Evolutionary conservation across 2,888 invertebrate genomes (phyloP), one percentile per base, ranked within the genome.

Genomic region (Pristionchus entomophagus): DNA sequence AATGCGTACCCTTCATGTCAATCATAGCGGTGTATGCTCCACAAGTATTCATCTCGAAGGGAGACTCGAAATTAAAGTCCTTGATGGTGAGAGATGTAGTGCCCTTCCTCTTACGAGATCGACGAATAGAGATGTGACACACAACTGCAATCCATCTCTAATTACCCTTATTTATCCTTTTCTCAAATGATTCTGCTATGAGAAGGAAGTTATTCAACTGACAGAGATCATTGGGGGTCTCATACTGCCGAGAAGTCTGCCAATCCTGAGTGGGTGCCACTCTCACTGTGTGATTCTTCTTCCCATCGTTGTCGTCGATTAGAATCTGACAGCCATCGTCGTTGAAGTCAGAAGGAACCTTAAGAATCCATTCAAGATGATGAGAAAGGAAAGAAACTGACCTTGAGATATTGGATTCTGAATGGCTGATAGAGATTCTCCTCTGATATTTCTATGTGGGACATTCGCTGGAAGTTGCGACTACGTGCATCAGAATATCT

Each of bases 391-490:
- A 14, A 45, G 45, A 14, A 45, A 22, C 78, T 14, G 10, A 87
- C 89, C 84, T 87, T 89, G 45, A 73, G 77, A 65, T 89, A 89
- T 77, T 86, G 83, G 51, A 89, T 86, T 84, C 85, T 78, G 87
- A 89, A 89, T 35, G 87, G 89, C 62, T 69, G 78, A 69, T 88
- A 86, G 45, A 83, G 53, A n/a, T 45, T 53, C 45, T 49, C 29
- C 14, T 59, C 51, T 35, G 49, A 59, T 49, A 53, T 78, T 29
- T 84, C 32, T 12, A 32, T 14, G 14, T 69, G 49, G 0, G 19
- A 22, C n/a, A 62, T 32, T 62, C 62, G 38, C 12, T 19, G 53
- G 19, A 56, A 29, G n/a, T 53, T 26, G 22, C 83, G 59, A 29
- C 62, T 8, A 17, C 65, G 59, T 4, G 19, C 17, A 45, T 83